Evolutionary conservation across 2,797 vertebrate genomes (phyloP).

Genomic region (Novumbra hubbsi): DNA sequence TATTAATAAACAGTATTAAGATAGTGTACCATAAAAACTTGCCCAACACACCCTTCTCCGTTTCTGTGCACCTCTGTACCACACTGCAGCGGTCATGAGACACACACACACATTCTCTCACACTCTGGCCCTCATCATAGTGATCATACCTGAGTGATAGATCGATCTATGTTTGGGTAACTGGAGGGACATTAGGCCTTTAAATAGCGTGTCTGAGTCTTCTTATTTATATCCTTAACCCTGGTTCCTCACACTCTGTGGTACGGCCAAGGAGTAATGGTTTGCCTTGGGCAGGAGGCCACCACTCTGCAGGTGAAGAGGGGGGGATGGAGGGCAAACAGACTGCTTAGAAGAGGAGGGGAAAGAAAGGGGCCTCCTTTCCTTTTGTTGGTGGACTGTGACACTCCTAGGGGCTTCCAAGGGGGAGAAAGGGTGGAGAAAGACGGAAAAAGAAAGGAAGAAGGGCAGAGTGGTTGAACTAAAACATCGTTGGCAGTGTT

Average conservation of each 20-base stretch:
- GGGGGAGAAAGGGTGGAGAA: slow-evolving; percentile 9
- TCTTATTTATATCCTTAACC: slow-evolving; percentile 61
- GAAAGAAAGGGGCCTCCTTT: slow-evolving; percentile 10
- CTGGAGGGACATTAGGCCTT: slow-evolving; percentile 42
- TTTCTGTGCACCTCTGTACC: slow-evolving; percentile 24
- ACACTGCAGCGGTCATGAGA: slow-evolving; percentile 37
- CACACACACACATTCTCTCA: neutral
- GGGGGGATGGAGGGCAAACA: neutral
- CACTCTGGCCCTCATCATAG: slow-evolving; percentile 13
- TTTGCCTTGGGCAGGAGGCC: slow-evolving; percentile 37
- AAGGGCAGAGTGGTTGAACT: slow-evolving; percentile 10
- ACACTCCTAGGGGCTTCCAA: neutral
- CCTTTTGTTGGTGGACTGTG: neutral
- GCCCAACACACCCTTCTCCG: slow-evolving; percentile 46
- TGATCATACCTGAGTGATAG: slow-evolving; percentile 45
- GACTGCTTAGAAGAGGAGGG: neutral
- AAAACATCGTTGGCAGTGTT: neutral
- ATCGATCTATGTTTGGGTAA: slow-evolving; percentile 27
- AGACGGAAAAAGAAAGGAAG: neutral
- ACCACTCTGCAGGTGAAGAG: slow-evolving; percentile 24
- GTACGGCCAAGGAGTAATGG: slow-evolving; percentile 18
- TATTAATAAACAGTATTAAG: slow-evolving; percentile 45
- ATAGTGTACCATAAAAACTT: slow-evolving; percentile 44
- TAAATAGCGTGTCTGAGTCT: slow-evolving; percentile 57
- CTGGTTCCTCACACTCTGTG: slow-evolving; percentile 17